These are phyloP conservation scores for Coremacera marginata DNA, from an alignment of 2,888 invertebrate genomes.

Conservation along the genomic window DNA sequence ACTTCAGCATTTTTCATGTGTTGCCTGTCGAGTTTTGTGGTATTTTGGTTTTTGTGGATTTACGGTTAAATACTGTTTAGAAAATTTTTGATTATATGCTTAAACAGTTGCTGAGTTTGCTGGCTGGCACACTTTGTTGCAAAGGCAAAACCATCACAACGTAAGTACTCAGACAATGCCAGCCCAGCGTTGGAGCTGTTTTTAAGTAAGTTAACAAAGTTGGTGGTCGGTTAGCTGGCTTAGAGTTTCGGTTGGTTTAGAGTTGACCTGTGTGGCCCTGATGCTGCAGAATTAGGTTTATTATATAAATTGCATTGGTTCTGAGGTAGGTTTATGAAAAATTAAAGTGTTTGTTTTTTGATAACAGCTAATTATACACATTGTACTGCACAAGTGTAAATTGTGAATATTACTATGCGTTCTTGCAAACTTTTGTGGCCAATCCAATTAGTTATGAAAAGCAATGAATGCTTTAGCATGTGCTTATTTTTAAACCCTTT, in stretches of 20 bases:
- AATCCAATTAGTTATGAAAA: too few relatives aligned
- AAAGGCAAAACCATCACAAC: background rate
- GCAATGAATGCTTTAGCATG: too few relatives aligned
- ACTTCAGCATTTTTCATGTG: background rate
- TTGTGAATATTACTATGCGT: too few relatives aligned
- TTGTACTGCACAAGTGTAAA: too few relatives aligned
- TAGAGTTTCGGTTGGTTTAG: background rate
- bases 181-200: too few relatives aligned
- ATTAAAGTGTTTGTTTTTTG: too few relatives aligned
- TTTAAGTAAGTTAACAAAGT: background rate
- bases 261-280: background rate
- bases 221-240: background rate
- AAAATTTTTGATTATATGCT: conserved; percentile 35
- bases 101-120: conserved; percentile 18
- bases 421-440: too few relatives aligned
- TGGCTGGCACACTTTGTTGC: background rate
- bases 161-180: background rate
- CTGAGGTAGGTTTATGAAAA: too few relatives aligned
- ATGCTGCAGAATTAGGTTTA: too few relatives aligned
- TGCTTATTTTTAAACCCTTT: too few relatives aligned
- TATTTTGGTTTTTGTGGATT: conserved; percentile 4
- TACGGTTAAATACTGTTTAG: conserved; percentile 24
- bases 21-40: background rate
- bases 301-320: too few relatives aligned
- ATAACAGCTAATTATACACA: too few relatives aligned